These are phyloP conservation scores for Phylloscopus whistleri DNA, from an alignment of 2,113 vertebrate genomes.

Conservation along the genomic window DNA sequence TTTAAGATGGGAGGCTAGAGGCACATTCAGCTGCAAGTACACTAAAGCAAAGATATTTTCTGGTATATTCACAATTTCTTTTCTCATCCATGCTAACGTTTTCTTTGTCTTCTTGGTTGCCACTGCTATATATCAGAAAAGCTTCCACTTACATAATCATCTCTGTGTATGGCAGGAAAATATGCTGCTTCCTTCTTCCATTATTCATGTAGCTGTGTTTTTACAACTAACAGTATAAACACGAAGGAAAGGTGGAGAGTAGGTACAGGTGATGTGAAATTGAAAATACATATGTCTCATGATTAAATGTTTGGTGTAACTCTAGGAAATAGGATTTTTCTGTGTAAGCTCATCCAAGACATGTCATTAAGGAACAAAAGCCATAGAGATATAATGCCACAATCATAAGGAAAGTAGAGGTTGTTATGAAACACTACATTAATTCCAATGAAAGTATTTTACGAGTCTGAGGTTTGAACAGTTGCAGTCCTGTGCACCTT, in stretches of 20 bases:
- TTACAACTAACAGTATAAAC: background rate
- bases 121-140: background rate
- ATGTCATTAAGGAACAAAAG: background rate
- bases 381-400: background rate
- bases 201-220: background rate
- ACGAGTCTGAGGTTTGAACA: background rate
- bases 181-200: background rate
- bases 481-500: background rate
- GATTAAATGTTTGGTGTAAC: background rate
- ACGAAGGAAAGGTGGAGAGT: background rate
- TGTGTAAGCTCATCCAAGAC: background rate
- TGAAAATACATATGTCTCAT: background rate
- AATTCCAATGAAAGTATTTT: slow-evolving; percentile 16
- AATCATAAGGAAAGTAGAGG: background rate
- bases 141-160: background rate
- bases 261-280: background rate
- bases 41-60: background rate
- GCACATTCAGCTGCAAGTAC: background rate
- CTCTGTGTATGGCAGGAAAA: background rate
- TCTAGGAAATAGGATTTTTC: background rate
- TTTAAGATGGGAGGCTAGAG: background rate
- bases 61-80: background rate
- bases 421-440: background rate
- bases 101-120: background rate
- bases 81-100: background rate